Evolutionary conservation across 2,888 invertebrate species (phyloP), one percentile per base, ranked within the genome.

Genomic region (Seladonia tumulorum): DNA sequence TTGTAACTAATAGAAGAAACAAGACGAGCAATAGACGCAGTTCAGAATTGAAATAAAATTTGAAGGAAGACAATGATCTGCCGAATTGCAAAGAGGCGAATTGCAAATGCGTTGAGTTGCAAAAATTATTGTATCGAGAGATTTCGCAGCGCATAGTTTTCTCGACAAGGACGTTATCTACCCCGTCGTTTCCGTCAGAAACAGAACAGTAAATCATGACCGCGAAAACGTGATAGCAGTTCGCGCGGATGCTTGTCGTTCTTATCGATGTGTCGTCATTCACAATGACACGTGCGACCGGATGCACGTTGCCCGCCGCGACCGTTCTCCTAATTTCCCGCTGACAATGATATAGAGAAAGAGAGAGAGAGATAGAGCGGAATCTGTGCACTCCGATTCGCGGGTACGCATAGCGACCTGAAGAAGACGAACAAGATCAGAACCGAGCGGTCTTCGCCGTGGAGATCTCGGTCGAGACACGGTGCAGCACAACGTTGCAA

Each of bases 271-370:
- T 49, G 79, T 77, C 83, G 73, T 70, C 60, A 16, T 18, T 16
- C 7, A 42, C 25, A 45, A 47, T 29, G 74, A 63, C 79, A 79
- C 72, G 57, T 47, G 42, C 57, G n/a, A 70, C 71, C 75, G 72
- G 76, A 73, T 70, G 83, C 72, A 66, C 22, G 35, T 18, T 66
- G 68, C n/a, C 3, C 39, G 45, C 45, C 25, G 10, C 45, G 18
- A 60, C 60, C 47, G 74, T 29, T 57, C 60, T 39, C 53, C 81
- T 85, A 86, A 89, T 83, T 66, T 29, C 8, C 18, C 66, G 29
- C 60, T 53, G 53, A n/a, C 53, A 53, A 53, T 53, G 53, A 53
- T 53, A n/a, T 1, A 42, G 8, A 42, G n/a, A 53, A n/a, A 53
- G 3, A 22, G 53, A 22, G 53, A 22, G 53, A 53, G 53, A 53